A percentile compares a stretch with the other conserved stretches of the same genome.
Conservation (phyloP, 2,113 vertebrate genomes). For the Pelodiscus sinensis region DNA sequence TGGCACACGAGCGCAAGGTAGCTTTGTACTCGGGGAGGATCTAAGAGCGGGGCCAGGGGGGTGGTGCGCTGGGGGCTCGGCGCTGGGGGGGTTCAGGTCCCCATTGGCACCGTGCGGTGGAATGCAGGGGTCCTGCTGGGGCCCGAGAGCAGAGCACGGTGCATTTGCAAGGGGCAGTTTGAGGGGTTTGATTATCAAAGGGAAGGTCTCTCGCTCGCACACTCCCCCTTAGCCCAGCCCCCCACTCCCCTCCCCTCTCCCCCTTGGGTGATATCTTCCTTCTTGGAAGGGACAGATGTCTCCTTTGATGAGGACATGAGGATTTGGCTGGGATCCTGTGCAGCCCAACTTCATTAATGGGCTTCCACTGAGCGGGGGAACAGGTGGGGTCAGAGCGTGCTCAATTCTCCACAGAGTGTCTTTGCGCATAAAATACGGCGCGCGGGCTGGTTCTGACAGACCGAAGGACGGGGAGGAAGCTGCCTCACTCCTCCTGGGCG, state of each 20-base stretch:
- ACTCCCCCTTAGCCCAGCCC: not conserved
- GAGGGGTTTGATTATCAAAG: not conserved
- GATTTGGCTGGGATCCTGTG: conserved; percentile 67
- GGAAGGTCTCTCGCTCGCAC: not conserved
- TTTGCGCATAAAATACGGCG: conserved; percentile 23
- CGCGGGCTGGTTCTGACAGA: not conserved
- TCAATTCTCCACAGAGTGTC: conserved; percentile 21
- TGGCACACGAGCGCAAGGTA: not conserved
- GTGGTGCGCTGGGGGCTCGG: not conserved
- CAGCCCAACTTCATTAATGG: conserved; percentile 65
- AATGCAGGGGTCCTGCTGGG: conserved; percentile 44
- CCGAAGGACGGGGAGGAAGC: not conserved
- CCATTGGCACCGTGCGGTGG: conserved; percentile 33
- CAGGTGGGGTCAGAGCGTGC: conserved; percentile 63
- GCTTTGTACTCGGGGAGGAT: not conserved
- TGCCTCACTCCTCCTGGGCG: not conserved
- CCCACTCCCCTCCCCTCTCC: not conserved
- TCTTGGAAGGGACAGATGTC: conserved; percentile 71
- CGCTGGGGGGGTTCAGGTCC: not conserved
- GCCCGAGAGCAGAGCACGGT: not conserved
- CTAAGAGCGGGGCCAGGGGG: not conserved
- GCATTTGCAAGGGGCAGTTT: not conserved
- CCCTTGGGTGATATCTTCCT: conserved; percentile 31
- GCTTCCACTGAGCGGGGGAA: conserved; percentile 47
- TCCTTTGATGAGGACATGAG: conserved; percentile 72